Evolutionary conservation across 2,797 vertebrate genomes (phyloP), one percentile per base, ranked within the genome.

Genomic region (Sciurus vulgaris): DNA sequence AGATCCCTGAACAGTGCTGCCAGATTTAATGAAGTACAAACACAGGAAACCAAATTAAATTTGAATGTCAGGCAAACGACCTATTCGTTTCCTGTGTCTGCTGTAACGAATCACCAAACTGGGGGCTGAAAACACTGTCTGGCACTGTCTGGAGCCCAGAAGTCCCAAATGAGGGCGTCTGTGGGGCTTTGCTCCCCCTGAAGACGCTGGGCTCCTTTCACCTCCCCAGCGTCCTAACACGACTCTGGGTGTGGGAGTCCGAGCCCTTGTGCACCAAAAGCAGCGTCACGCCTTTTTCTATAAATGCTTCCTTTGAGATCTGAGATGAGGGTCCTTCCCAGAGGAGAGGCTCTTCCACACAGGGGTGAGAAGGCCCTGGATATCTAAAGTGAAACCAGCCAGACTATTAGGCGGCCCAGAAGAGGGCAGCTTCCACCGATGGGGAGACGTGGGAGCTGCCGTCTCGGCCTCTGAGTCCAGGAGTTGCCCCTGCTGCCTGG

Each of bases 241-340:
- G 15, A 24, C 78, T 44, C 73, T 69, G 61, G 30, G 28, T 28
- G 0, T 17, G 47, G 9, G 51, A 54, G 51, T 54, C 4, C 15
- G 18, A 18, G 51, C 15, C 4, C 28, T 3, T 63, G 59, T 22
- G 10, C 28, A 14, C 61, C 11, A 17, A 5, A 18, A 18, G 38
- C 51, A 30, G 61, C 4, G 12, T 30, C 41, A 7, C 38, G 0
- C 65, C 79, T 41, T 10, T 4, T n/a, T 47, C 44, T 51, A 4
- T 2, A 7, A 13, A 9, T 33, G 44, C 0, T 3, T 35, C 67
- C 26, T 35, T 2, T 0, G 20, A 5, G 5, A 17, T 54, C 51
- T 13, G 3, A 1, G 26, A 28, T 13, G 54, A 5, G 26, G 35
- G 30, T 47, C 69, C 41, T 35, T 15, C n/a, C 59, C 15, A n/a